Base-by-base conservation (phyloP, 1,140 invertebrate species). In the Eupeodes corollae region DNA sequence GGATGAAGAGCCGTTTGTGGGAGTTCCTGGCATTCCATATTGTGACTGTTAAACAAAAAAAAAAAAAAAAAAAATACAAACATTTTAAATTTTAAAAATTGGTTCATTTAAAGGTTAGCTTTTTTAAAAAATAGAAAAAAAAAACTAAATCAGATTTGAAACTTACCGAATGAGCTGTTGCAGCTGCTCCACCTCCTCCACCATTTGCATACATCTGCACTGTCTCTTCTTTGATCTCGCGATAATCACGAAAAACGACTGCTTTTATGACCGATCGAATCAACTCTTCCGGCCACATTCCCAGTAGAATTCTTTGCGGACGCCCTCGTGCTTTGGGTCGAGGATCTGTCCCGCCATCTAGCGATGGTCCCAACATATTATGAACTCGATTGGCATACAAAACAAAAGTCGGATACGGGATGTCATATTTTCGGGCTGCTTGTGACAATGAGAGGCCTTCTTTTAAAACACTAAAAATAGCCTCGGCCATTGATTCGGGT, bases 341-440 rank as follows among this genome's bases (percentile, higher is more conserved):
- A 52, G 91, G 76, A 78, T 93, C 86, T 70, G 85, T 80, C 56
- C 85, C 85, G 46, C 87, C 86, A 59, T 90, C 87, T 18, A 84
- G 79, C 40, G 88, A 91, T 32, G 89, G 89, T 41, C 88, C 88
- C 51, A 93, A 76, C 84, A 93, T 90, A 67, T 93, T 92, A 71
- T 91, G 88, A 6, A 93, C 89, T 49, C 88, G 73, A 68, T 92
- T 93, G 43, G 89, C 88, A 70, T 93, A 93, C n/a, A 91, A 76
- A 37, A 93, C 88, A 61, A 93, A 91, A 2, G 89, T 93, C 47
- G 89, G 89, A 71, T 93, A 92, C 15, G 89, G 89, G 64, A 93
- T 93, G 75, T 91, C 88, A 73, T 86, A 91, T 71, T 91, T 91
- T 56, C 88, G 77, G 16, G 89, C 89, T 2, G 88, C 88, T 65